A percentile compares a stretch with the other conserved stretches of the same genome.
phyloP scores from a whole-genome alignment of 2,888 invertebrate genomes.

The Adela reaumurella region DNA sequence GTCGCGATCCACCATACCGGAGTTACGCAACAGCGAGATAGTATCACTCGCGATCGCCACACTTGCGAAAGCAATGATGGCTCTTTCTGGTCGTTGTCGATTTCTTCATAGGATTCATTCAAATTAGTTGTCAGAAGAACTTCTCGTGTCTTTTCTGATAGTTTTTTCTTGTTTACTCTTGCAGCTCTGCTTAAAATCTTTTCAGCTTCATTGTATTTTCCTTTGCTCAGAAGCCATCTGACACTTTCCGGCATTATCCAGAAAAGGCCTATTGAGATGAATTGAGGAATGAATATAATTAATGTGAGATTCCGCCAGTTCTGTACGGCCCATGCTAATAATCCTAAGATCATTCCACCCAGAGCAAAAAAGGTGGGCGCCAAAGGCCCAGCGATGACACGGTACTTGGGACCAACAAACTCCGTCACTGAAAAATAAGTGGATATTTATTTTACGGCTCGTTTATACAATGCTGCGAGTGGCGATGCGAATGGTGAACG shows the following conservation, averaged over 20 bases:
- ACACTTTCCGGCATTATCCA: constrained; percentile 70
- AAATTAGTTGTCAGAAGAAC: constrained; percentile 15
- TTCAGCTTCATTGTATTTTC: constrained; percentile 59
- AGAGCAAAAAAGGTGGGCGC: constrained; percentile 68
- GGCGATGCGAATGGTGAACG: too few species aligned
- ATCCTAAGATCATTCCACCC: constrained; percentile 67
- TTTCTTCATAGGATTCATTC: too few species aligned
- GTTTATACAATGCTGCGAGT: too few species aligned
- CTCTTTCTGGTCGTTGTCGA: too few species aligned
- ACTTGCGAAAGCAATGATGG: too few species aligned
- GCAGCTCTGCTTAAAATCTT: constrained; percentile 58
- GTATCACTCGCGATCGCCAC: too few species aligned
- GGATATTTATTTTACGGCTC: too few species aligned
- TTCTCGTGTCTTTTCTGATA: constrained; percentile 43
- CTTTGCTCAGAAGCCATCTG: too few species aligned
- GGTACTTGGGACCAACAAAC: constrained; percentile 68
- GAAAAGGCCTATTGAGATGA: constrained; percentile 61
- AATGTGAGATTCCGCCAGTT: constrained; percentile 68
- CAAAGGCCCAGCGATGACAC: constrained; percentile 68
- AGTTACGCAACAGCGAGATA: too few species aligned
- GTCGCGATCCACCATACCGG: too few species aligned
- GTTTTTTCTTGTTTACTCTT: constrained; percentile 52
- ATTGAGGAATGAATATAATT: constrained; percentile 64
- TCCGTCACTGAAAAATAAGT: constrained; percentile 61
- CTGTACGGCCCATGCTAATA: constrained; percentile 62